phyloP scores from a whole-genome alignment of 2,888 invertebrate species.

The Aleiodes testaceus region DNA sequence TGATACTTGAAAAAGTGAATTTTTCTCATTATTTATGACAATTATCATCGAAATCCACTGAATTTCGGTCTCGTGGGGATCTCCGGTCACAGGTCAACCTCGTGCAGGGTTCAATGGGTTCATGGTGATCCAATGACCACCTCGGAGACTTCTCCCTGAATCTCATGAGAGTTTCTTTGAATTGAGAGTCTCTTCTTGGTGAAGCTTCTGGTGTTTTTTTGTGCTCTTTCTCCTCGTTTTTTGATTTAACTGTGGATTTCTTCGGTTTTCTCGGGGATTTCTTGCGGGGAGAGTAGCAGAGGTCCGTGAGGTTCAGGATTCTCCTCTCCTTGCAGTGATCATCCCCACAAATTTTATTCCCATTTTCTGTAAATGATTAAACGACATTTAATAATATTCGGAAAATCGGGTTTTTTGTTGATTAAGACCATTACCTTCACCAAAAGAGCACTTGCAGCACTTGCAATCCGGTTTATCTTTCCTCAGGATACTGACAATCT shows the following conservation, averaged over 20 bases:
- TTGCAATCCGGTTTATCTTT: slow-evolving; percentile 19
- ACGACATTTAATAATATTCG: neutral
- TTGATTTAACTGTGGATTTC: slow-evolving; percentile 31
- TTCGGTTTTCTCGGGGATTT: neutral
- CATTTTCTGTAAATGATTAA: slow-evolving; percentile 1
- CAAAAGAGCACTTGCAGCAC: slow-evolving; percentile 18
- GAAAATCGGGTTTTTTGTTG: too few relatives aligned
- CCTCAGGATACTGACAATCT: slow-evolving; percentile 16
- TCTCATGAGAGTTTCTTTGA: slow-evolving; percentile 27
- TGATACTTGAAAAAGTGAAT: too few relatives aligned
- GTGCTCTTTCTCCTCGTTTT: slow-evolving; percentile 46
- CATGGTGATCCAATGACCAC: slow-evolving; percentile 30
- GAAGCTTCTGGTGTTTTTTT: slow-evolving; percentile 42
- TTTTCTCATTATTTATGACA: slow-evolving; percentile 1
- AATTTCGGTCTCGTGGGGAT: slow-evolving; percentile 8
- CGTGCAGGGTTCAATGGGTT: slow-evolving; percentile 43
- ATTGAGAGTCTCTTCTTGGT: slow-evolving; percentile 21
- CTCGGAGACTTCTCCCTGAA: slow-evolving; percentile 38
- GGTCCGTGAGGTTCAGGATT: neutral
- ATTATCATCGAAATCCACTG: slow-evolving; percentile 32
- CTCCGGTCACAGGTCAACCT: slow-evolving; percentile 40
- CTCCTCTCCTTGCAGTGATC: slow-evolving; percentile 4
- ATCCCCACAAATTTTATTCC: neutral
- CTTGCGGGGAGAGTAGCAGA: neutral
- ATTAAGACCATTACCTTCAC: slow-evolving; percentile 6